Conservation (phyloP, 2,113 vertebrate genomes). For the Neotragus pygmaeus region DNA sequence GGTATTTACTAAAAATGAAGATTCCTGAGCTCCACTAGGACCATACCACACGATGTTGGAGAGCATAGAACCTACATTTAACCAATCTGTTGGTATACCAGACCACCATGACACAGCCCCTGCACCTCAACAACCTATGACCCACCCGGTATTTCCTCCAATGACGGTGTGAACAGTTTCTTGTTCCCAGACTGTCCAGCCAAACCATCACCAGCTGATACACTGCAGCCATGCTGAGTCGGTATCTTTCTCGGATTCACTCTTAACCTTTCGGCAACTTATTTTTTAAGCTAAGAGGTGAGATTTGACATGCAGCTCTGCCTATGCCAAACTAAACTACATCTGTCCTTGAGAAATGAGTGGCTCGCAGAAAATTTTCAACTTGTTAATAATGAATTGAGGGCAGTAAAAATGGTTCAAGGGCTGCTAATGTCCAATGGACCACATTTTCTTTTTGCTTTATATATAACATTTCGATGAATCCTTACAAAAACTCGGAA, state of each 20-base stretch:
- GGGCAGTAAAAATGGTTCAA: neutral
- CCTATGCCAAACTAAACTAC: neutral
- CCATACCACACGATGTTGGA: neutral
- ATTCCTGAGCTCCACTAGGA: neutral
- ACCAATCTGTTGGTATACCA: neutral
- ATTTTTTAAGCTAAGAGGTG: neutral
- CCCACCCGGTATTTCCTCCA: neutral
- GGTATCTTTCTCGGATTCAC: neutral
- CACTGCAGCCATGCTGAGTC: neutral
- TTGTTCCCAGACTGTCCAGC: neutral
- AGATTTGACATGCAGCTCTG: neutral
- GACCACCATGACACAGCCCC: neutral
- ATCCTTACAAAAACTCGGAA: slow-evolving; percentile 19
- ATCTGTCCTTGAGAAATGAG: neutral
- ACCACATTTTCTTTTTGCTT: neutral
- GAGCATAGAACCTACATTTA: neutral
- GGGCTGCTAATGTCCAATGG: neutral
- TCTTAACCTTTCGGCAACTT: neutral
- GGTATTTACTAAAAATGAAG: neutral
- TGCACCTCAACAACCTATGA: neutral
- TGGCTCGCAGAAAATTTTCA: neutral
- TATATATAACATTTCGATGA: neutral
- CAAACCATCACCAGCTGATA: neutral
- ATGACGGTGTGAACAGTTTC: neutral
- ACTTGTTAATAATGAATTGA: slow-evolving; percentile 13